Percentiles rank a stretch among this genome's conserved stretches.
Evolutionary conservation across 2,797 vertebrate species (phyloP).

Genomic region (Syngnathus rostellatus): DNA sequence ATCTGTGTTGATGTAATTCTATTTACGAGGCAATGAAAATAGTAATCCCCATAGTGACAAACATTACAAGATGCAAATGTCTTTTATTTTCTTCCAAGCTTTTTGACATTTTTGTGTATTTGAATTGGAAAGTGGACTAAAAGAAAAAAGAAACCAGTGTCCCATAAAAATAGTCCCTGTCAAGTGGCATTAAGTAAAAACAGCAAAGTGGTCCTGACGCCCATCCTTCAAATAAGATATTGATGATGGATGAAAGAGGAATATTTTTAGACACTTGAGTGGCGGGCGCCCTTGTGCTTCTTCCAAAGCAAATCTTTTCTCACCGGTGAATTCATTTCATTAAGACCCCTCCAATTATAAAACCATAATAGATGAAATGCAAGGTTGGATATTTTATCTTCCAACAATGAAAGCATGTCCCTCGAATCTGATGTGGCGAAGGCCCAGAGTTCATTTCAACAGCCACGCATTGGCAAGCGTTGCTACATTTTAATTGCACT

Average conservation of each 20-base stretch:
- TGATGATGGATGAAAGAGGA: slow-evolving; percentile 72
- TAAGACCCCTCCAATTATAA: slow-evolving; percentile 58
- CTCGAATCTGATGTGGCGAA: slow-evolving; percentile 41
- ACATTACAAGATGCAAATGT: neutral
- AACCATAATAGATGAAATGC: slow-evolving; percentile 43
- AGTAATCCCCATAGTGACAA: neutral
- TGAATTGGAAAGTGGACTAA: slow-evolving; percentile 52
- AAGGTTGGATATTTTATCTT: slow-evolving; percentile 39
- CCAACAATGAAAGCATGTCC: slow-evolving; percentile 49
- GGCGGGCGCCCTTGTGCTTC: slow-evolving; percentile 22
- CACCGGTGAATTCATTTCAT: slow-evolving; percentile 60
- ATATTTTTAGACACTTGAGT: slow-evolving; percentile 64
- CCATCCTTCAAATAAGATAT: slow-evolving; percentile 70
- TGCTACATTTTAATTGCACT: slow-evolving; percentile 37
- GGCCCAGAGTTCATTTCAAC: slow-evolving; percentile 32
- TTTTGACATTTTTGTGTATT: slow-evolving; percentile 37
- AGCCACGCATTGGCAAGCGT: slow-evolving; percentile 38
- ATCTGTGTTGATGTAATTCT: neutral
- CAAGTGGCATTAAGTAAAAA: slow-evolving; percentile 56
- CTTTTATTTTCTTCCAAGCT: slow-evolving; percentile 19
- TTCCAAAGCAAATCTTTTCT: slow-evolving; percentile 61
- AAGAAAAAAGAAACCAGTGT: slow-evolving; percentile 43
- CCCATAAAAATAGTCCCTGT: slow-evolving; percentile 62
- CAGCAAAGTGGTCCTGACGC: slow-evolving; percentile 65
- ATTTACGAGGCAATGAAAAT: neutral